Evolutionary conservation across 1,140 invertebrate species (phyloP).

Genomic region (Marisa cornuarietis): DNA sequence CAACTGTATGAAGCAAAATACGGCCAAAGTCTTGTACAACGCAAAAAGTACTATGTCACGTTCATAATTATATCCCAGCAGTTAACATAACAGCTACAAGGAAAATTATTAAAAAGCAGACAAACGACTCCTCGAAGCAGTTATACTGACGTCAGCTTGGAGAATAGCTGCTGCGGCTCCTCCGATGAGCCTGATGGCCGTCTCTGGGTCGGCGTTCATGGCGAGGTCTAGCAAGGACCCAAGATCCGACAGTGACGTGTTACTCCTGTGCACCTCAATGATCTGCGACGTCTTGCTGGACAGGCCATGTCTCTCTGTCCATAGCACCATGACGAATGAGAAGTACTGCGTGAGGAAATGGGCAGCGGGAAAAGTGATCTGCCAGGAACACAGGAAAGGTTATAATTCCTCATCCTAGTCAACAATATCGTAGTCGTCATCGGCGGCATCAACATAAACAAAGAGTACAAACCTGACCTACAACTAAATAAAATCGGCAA

Average conservation of each 20-base stretch:
- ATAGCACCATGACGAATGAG: constrained; percentile 47
- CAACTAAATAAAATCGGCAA: too few species aligned
- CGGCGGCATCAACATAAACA: too few species aligned
- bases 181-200: constrained; percentile 37
- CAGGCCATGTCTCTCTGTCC: constrained; percentile 50
- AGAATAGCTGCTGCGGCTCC: constrained; percentile 38
- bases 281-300: constrained; percentile 31
- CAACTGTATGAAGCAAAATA: too few species aligned
- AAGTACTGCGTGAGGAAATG: constrained; percentile 36
- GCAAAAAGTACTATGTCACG: too few species aligned
- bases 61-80: too few species aligned
- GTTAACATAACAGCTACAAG: too few species aligned
- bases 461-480: too few species aligned
- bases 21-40: too few species aligned
- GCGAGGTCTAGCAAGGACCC: constrained; percentile 40
- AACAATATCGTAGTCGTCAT: too few species aligned
- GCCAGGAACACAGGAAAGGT: not conserved
- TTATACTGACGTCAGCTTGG: constrained; percentile 31
- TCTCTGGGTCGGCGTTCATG: constrained; percentile 39
- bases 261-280: constrained; percentile 41
- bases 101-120: too few species aligned
- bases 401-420: too few species aligned
- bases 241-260: constrained; percentile 43
- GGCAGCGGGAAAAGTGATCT: constrained; percentile 46
- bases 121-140: not conserved